These are phyloP conservation scores for Spodoptera litura DNA, from an alignment of 1,140 invertebrate species.

Conservation along the genomic window DNA sequence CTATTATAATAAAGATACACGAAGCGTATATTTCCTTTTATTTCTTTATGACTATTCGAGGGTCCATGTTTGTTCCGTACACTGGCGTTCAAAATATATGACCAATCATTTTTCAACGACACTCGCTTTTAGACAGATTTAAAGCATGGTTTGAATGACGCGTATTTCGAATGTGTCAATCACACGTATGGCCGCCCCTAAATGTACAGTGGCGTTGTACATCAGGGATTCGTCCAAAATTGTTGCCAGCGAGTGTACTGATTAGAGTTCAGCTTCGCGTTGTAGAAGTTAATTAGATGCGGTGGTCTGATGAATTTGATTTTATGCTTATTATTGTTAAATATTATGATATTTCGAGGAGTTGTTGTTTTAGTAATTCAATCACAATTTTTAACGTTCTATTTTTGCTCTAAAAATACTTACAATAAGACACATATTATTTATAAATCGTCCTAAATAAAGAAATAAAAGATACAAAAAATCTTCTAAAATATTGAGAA, in stretches of 20 bases:
- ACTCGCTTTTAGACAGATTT: slow-evolving; percentile 62
- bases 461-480: too few species aligned
- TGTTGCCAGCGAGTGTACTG: slow-evolving; percentile 17
- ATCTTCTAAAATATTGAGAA: too few species aligned
- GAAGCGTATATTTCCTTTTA: slow-evolving; percentile 38
- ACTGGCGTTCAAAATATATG: slow-evolving; percentile 54
- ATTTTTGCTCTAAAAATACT: too few species aligned
- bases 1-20: slow-evolving; percentile 37
- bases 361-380: too few species aligned
- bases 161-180: slow-evolving; percentile 74
- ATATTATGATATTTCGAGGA: too few species aligned
- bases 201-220: slow-evolving; percentile 59
- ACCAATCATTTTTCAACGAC: slow-evolving; percentile 72
- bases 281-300: slow-evolving; percentile 15
- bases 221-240: slow-evolving; percentile 7
- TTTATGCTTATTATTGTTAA: too few species aligned
- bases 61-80: slow-evolving; percentile 17
- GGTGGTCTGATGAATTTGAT: not conserved
- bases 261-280: slow-evolving; percentile 23
- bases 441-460: too few species aligned
- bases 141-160: slow-evolving; percentile 65
- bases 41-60: slow-evolving; percentile 21
- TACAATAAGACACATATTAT: too few species aligned
- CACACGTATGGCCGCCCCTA: slow-evolving; percentile 63
- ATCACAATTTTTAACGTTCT: too few species aligned